Evolutionary conservation across 1,140 invertebrate species (phyloP).

Genomic region (Acromyrmex heyeri): DNA sequence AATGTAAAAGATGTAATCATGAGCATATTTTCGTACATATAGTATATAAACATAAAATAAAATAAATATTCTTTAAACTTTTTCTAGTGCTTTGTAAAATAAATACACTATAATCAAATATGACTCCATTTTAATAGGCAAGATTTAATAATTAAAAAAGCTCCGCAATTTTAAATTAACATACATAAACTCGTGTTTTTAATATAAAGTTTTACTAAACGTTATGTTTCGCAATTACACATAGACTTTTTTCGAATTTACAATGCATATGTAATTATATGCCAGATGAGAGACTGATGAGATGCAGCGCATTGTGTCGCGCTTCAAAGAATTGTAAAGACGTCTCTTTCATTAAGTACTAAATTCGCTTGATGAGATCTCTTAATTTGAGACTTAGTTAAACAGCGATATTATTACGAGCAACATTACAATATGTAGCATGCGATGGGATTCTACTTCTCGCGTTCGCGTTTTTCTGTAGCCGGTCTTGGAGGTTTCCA

Average conservation of each 20-base stretch:
- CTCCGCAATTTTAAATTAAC: neutral
- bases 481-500: neutral
- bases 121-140: neutral
- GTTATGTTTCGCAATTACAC: too few species aligned
- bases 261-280: slow-evolving; percentile 8
- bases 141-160: neutral
- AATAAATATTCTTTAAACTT: neutral
- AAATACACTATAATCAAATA: neutral
- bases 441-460: neutral
- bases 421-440: slow-evolving; percentile 8
- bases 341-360: slow-evolving; percentile 29
- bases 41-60: neutral
- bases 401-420: neutral
- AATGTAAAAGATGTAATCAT: neutral
- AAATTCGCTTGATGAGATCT: slow-evolving; percentile 46
- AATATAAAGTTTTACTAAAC: neutral
- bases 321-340: slow-evolving; percentile 20
- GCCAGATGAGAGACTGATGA: neutral
- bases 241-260: neutral
- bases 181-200: neutral
- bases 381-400: slow-evolving; percentile 34
- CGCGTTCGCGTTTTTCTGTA: neutral
- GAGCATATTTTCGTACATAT: neutral
- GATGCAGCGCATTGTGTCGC: neutral
- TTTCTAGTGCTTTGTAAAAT: neutral